phyloP scores from a whole-genome alignment of 2,797 vertebrate genomes.

The Hoplostethus mediterraneus region DNA sequence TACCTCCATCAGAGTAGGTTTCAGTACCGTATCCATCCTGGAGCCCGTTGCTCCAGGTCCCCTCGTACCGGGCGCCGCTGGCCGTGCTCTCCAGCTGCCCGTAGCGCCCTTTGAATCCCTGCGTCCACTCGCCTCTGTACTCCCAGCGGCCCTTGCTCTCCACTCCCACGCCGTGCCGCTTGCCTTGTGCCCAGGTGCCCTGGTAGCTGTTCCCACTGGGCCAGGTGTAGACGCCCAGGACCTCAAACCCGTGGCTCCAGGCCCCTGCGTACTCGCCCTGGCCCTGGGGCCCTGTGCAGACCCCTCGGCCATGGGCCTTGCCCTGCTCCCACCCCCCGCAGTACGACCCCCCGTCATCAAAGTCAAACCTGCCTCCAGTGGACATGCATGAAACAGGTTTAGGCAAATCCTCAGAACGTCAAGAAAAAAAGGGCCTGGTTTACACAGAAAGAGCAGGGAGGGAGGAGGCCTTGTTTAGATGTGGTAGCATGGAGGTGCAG shows the following conservation, averaged over 20 bases:
- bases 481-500: conserved; percentile 64
- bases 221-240: conserved; percentile 98
- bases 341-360: conserved; percentile 99
- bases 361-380: conserved; percentile 99
- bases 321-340: conserved; percentile 99
- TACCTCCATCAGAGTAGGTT: conserved; percentile 98
- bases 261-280: conserved; percentile 97
- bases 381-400: conserved; percentile 99
- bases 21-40: conserved; percentile 98
- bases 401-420: conserved; percentile 90
- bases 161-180: conserved; percentile 96
- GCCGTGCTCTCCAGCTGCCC: conserved; percentile 95
- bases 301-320: conserved; percentile 97
- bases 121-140: conserved; percentile 98
- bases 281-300: conserved; percentile 98
- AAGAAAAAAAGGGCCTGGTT: conserved; percentile 72
- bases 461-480: conserved; percentile 61
- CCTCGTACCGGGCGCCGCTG: conserved; percentile 95
- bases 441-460: conserved; percentile 61
- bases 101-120: conserved; percentile 98
- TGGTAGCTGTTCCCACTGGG: conserved; percentile 98
- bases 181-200: conserved; percentile 98
- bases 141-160: conserved; percentile 98
- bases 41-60: conserved; percentile 98
- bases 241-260: conserved; percentile 98